Evolutionary conservation across 35 echinoderm and acorn worm genomes (phyloP).

Genomic region (Hemicentrotus pulcherrimus): DNA sequence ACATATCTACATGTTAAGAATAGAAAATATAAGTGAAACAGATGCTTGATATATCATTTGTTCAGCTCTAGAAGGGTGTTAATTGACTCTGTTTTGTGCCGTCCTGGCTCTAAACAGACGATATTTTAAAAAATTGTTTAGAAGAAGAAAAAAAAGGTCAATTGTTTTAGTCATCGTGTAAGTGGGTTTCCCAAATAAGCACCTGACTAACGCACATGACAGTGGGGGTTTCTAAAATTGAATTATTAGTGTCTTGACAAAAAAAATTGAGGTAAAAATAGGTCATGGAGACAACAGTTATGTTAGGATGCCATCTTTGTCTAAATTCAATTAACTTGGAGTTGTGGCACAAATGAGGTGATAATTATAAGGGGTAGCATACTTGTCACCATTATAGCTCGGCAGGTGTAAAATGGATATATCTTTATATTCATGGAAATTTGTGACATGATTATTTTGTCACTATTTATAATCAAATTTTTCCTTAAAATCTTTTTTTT

Average conservation of each 20-base stretch:
- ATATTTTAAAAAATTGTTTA: too few species aligned
- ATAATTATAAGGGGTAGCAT: background rate
- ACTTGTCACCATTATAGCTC: background rate
- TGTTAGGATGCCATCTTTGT: background rate
- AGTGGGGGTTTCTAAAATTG: background rate
- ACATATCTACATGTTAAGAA: too few species aligned
- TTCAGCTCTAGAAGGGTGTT: too few species aligned
- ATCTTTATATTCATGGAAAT: background rate
- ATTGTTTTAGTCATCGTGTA: background rate
- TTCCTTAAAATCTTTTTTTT: too few species aligned
- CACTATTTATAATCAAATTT: background rate
- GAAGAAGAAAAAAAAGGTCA: background rate
- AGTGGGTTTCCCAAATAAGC: background rate
- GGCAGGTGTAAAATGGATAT: background rate
- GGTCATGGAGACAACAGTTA: background rate
- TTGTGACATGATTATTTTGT: background rate
- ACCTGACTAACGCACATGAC: background rate
- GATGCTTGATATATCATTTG: too few species aligned
- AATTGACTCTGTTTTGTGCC: too few species aligned
- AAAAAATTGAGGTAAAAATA: background rate
- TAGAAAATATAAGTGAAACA: too few species aligned
- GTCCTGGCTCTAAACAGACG: too few species aligned
- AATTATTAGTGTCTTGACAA: slow-evolving; percentile 6
- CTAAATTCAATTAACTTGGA: background rate
- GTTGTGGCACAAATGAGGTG: background rate